Percentiles rank a stretch among this genome's conserved stretches.
These are phyloP conservation scores for Copidosoma floridanum DNA, from an alignment of 1,140 invertebrate genomes.

Conservation along the genomic window DNA sequence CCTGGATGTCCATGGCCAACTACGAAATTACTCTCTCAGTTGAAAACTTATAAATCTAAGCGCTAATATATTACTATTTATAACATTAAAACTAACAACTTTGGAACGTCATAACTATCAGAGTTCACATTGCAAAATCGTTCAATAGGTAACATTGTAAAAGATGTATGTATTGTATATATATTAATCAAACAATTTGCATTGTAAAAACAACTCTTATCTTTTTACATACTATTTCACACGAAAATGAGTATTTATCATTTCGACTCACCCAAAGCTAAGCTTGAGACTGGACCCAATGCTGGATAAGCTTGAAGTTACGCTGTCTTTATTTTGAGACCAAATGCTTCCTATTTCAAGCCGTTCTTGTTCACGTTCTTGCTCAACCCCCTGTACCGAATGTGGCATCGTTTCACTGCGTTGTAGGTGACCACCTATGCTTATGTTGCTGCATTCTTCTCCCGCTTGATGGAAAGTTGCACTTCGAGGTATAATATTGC, in stretches of 20 bases:
- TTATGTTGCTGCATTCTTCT: constrained; percentile 42
- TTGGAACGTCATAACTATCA: too few relatives aligned
- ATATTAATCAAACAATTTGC: too few relatives aligned
- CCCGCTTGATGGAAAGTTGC: constrained; percentile 52
- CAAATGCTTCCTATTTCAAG: constrained; percentile 51
- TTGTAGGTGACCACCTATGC: constrained; percentile 59
- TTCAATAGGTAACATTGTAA: too few relatives aligned
- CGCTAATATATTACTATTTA: constrained; percentile 14
- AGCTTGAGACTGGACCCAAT: constrained; percentile 77
- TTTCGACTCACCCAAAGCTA: constrained; percentile 80
- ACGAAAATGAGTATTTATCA: too few relatives aligned
- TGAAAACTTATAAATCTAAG: constrained; percentile 23
- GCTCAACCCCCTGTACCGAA: constrained; percentile 52
- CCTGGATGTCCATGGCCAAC: constrained; percentile 28
- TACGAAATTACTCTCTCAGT: constrained; percentile 27
- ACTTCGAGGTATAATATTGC: constrained; percentile 48
- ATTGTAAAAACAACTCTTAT: too few relatives aligned
- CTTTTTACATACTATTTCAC: too few relatives aligned
- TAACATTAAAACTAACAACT: background rate
- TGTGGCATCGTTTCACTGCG: constrained; percentile 79
- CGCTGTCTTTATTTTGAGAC: constrained; percentile 60
- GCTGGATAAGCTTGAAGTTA: constrained; percentile 73
- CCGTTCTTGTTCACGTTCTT: constrained; percentile 52
- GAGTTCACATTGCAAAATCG: too few relatives aligned
- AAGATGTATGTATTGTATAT: too few relatives aligned